These are phyloP conservation scores for Athalia cordata DNA, from an alignment of 2,888 invertebrate genomes.

Conservation along the genomic window DNA sequence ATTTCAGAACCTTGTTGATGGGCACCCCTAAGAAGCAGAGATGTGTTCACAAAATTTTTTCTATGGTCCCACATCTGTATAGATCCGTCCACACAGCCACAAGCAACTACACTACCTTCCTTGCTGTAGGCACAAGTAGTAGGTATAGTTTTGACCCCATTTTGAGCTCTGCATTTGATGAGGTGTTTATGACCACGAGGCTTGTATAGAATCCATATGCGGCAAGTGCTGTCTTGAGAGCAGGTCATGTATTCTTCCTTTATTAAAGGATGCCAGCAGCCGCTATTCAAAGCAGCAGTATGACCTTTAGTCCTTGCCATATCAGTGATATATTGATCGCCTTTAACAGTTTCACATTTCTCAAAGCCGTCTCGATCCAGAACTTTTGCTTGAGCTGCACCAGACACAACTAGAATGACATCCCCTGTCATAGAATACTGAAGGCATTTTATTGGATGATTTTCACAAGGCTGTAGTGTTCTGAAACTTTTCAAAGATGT, in stretches of 20 bases:
- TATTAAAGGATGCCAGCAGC: slow-evolving; percentile 95
- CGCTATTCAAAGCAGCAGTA: slow-evolving; percentile 89
- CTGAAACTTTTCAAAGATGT: slow-evolving; percentile 92
- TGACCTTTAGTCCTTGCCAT: slow-evolving; percentile 96
- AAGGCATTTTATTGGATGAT: slow-evolving; percentile 92
- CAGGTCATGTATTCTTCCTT: slow-evolving; percentile 96
- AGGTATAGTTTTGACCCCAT: slow-evolving; percentile 90
- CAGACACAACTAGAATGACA: slow-evolving; percentile 92
- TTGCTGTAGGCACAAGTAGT: slow-evolving; percentile 88
- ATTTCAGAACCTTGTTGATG: slow-evolving; percentile 89
- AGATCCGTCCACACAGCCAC: slow-evolving; percentile 95
- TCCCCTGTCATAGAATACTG: slow-evolving; percentile 97
- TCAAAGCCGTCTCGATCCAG: slow-evolving; percentile 96
- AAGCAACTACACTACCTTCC: slow-evolving; percentile 91
- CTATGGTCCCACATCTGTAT: slow-evolving; percentile 98
- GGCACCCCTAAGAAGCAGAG: slow-evolving; percentile 84
- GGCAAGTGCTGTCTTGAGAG: slow-evolving; percentile 93
- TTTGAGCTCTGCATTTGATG: slow-evolving; percentile 90
- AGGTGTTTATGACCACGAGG: slow-evolving; percentile 87
- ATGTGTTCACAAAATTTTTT: slow-evolving; percentile 92
- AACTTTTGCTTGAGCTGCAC: slow-evolving; percentile 94
- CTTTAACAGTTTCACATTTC: slow-evolving; percentile 93
- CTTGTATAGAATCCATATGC: slow-evolving; percentile 92
- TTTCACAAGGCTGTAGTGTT: slow-evolving; percentile 95
- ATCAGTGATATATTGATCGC: slow-evolving; percentile 96